phyloP scores from a whole-genome alignment of 2,113 vertebrate genomes.

The Callopanchax toddi region DNA sequence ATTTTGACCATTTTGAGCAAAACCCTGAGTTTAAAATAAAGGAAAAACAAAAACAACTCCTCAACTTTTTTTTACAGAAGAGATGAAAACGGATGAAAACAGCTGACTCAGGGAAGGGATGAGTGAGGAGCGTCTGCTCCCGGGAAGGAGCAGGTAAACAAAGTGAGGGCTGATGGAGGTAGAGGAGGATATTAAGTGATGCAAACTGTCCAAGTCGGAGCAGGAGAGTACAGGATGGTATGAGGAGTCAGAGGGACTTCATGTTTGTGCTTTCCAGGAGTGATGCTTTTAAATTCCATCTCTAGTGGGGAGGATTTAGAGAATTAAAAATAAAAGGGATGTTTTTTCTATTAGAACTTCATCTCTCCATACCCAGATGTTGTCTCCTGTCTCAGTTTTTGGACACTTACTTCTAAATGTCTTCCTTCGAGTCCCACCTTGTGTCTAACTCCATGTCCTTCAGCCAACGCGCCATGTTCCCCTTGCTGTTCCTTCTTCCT shows the following conservation, averaged over 20 bases:
- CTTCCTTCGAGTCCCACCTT: background rate
- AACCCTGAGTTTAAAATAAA: no score
- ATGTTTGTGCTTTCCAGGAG: background rate
- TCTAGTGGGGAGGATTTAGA: background rate
- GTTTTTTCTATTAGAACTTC: no score
- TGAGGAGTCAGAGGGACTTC: no score
- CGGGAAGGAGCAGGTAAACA: conserved; percentile 11
- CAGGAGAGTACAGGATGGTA: no score
- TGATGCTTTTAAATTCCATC: conserved; percentile 1
- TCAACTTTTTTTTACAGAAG: background rate
- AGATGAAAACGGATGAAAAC: background rate
- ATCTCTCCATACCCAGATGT: no score
- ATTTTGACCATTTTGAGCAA: no score
- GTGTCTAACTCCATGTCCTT: background rate
- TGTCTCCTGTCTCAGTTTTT: no score
- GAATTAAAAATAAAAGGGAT: background rate
- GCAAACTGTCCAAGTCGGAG: no score
- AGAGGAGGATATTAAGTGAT: no score
- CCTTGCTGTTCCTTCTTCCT: conserved; percentile 17
- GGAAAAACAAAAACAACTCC: no score
- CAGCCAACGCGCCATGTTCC: background rate
- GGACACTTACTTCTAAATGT: no score
- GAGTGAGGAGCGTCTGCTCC: background rate
- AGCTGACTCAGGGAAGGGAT: background rate
- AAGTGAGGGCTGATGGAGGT: background rate